Evolutionary conservation across 1,140 invertebrate species (phyloP), one percentile per base, ranked within the genome.

Genomic region (Atta colombica): DNA sequence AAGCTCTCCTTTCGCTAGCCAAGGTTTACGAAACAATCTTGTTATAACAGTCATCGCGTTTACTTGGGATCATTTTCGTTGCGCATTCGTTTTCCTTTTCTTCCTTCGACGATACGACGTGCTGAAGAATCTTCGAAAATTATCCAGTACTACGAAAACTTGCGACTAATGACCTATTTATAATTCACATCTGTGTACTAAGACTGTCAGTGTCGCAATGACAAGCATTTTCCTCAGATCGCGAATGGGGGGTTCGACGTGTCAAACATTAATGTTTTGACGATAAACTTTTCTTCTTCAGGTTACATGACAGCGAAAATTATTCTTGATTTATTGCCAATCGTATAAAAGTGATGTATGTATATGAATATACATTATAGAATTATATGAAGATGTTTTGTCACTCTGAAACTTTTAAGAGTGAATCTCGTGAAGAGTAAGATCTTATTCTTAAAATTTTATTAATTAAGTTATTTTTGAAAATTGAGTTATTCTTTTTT

Each of bases 111-210:
- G 1, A 68, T 35, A n/a, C 21, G 5, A 53, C 45, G 39, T 10
- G 6, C 16, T 6, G 25, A 5, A 0, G 0, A 8, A 5, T 2
- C 51, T 31, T 74, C n/a, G 71, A 0, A 0, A 12, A 58, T 58
- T 18, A 16, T 58, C 28, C 31, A 6, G 16, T 31, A 39, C 25
- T n/a, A 51, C 21, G 28, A 69, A 51, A 60, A 72, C 35, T 58
- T 16, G 49, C 51, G 16, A 39, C 45, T 53, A 68, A 45, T 81
- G 82, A 89, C 77, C 51, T 69, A 82, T 89, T 81, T 89, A 63
- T 49, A 51, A 63, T 61, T 82, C 21, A 72, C 21, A 21, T 60
- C 21, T 53, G 35, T 72, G 35, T 61, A 14, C 75, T 3, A 7
- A 55, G 28, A 14, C 55, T 21, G 39, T 74, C 35, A 60, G 25